phyloP scores from a whole-genome alignment of 2,797 vertebrate genomes.

The Sebastes itinus region DNA sequence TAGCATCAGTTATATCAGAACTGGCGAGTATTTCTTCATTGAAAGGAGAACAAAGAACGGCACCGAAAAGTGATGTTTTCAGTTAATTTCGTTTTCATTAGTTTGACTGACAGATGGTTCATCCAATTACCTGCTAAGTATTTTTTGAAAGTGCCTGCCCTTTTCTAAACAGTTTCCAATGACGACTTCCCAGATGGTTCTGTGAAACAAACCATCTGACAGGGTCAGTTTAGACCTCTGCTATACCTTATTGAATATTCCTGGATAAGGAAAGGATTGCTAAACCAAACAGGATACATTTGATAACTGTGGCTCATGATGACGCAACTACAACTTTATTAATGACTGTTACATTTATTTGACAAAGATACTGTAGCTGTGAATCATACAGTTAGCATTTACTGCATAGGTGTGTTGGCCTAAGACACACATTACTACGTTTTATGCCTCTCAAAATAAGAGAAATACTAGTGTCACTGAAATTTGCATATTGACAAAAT shows the following conservation, averaged over 20 bases:
- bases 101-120: too few species aligned
- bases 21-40: too few species aligned
- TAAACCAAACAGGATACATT: background rate
- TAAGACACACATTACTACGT: background rate
- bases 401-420: background rate
- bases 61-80: too few species aligned
- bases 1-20: too few species aligned
- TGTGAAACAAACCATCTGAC: too few species aligned
- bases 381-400: background rate
- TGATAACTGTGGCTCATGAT: background rate
- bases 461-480: background rate
- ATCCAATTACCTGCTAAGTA: too few species aligned
- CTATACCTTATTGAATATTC: background rate
- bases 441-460: background rate
- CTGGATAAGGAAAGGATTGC: background rate
- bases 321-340: background rate
- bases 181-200: too few species aligned
- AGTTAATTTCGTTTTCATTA: too few species aligned
- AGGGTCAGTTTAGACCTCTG: too few species aligned
- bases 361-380: background rate
- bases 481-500: background rate
- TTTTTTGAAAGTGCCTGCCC: too few species aligned
- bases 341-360: background rate
- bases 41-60: too few species aligned
- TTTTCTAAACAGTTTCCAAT: too few species aligned